Conservation (phyloP, 92 coral and sea anemone species). For the Umimayanthus kanabou region DNA sequence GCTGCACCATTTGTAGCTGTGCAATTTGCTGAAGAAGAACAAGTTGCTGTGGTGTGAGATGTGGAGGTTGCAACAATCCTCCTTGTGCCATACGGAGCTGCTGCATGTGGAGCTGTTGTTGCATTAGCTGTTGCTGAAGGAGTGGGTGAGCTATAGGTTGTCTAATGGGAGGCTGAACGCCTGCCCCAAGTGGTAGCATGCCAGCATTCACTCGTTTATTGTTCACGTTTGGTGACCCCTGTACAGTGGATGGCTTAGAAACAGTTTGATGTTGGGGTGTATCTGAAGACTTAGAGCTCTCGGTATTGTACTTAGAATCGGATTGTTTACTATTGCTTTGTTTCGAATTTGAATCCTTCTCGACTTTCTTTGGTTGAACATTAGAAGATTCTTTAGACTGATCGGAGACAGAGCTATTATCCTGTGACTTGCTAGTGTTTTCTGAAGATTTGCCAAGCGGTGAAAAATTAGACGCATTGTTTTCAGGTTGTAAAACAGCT, state of each 20-base stretch:
- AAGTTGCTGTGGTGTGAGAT: slow-evolving; percentile 80
- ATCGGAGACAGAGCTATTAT: slow-evolving; percentile 27
- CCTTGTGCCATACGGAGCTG: slow-evolving; percentile 97
- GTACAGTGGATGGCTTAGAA: slow-evolving; percentile 44
- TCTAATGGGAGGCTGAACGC: slow-evolving; percentile 75
- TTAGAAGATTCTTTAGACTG: slow-evolving; percentile 44
- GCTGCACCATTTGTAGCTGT: slow-evolving; percentile 89
- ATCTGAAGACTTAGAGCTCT: slow-evolving; percentile 34
- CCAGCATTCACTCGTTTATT: slow-evolving; percentile 48
- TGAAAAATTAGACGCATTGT: not conserved
- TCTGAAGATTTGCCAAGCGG: slow-evolving; percentile 22
- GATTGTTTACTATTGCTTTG: slow-evolving; percentile 41
- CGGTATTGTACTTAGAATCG: slow-evolving; percentile 29
- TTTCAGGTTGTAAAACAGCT: slow-evolving; percentile 44
- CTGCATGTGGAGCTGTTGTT: slow-evolving; percentile 87
- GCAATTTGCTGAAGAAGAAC: slow-evolving; percentile 89
- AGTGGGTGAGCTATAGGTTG: slow-evolving; percentile 73
- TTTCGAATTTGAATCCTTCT: slow-evolving; percentile 41
- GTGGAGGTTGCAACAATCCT: slow-evolving; percentile 85
- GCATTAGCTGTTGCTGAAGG: slow-evolving; percentile 77
- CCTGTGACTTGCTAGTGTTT: slow-evolving; percentile 34
- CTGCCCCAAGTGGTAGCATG: slow-evolving; percentile 62
- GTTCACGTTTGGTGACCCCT: slow-evolving; percentile 46
- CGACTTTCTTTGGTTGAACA: slow-evolving; percentile 45
- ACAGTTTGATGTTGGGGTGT: slow-evolving; percentile 15